Base-by-base conservation (phyloP, 1,140 invertebrate genomes). In the Neelides sp. region DNA sequence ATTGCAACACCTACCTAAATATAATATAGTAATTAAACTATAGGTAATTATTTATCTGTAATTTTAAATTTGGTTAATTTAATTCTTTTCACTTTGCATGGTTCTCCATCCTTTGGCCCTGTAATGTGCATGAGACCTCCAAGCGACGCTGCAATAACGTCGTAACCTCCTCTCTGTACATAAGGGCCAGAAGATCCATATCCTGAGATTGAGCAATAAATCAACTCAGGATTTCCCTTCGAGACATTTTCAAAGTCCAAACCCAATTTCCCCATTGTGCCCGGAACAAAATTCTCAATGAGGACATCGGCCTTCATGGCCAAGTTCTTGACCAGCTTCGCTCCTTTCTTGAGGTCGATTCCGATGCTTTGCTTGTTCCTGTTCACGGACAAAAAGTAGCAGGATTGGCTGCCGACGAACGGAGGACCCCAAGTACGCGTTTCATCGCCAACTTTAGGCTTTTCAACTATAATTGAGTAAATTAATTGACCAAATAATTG, bases 301-400 rank as follows among this genome's bases (percentile, higher is more conserved):
- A 97, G 63, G 20, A 98, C 78, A 72, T 98, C 93, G 67, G 80
- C 81, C 55, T 80, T 75, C 42, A 68, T 69, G 10, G 78, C 82
- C 34, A 91, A 66, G 37, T 88, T 73, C 57, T 79, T 73, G 12
- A 95, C 69, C 22, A 96, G 69, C 34, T 82, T 65, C 60, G 69
- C 71, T 1, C 92, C 92, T 66, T 77, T 66, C 64, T 89, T 90
- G 1, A 97, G 67, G 67, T 98, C 78, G 35, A 98, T 70, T 58
- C 84, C 88, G 39, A 96, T 71, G 66, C 91, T 96, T 66, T 90
- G 88, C 68, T 98, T 98, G 66, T 96, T 98, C 55, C 94, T 78
- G 70, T 98, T 98, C 0, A 90, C 72, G 26, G 80, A 74, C 4
- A 86, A 63, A 67, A 91, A 97, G 64, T 97, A 98, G 48, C 79